phyloP scores from a whole-genome alignment of 2,888 invertebrate species.

The Oeneis ivallda region DNA sequence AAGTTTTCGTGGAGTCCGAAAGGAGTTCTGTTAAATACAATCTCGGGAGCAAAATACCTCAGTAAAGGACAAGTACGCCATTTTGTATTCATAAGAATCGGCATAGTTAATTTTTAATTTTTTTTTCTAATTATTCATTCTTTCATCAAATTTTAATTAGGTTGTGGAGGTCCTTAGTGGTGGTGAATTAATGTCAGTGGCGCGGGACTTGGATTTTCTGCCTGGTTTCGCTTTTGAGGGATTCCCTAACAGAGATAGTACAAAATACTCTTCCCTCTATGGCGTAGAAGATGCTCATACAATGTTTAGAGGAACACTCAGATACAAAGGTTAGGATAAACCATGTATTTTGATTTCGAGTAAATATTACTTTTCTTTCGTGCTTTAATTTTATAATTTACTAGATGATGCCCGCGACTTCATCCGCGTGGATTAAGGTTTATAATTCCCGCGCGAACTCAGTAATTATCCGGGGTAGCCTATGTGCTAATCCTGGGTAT shows the following conservation, averaged over 20 bases:
- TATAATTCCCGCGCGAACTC: too few species aligned
- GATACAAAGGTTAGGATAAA: constrained; percentile 86
- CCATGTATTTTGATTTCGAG: not conserved
- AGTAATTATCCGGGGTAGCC: too few species aligned
- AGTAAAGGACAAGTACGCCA: constrained; percentile 86
- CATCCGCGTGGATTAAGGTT: too few species aligned
- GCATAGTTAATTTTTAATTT: not conserved
- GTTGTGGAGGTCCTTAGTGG: constrained; percentile 94
- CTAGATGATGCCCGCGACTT: too few species aligned
- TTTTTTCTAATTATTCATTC: not conserved
- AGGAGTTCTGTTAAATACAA: constrained; percentile 94
- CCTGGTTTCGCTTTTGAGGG: constrained; percentile 98
- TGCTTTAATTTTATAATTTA: too few species aligned
- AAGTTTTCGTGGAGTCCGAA: constrained; percentile 99
- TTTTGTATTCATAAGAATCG: not conserved
- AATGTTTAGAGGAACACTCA: constrained; percentile 94
- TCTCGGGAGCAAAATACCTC: constrained; percentile 94
- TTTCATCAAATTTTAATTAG: constrained; percentile 56
- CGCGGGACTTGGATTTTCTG: constrained; percentile 91
- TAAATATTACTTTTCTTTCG: not conserved
- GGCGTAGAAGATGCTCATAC: constrained; percentile 94
- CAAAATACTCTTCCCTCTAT: constrained; percentile 92
- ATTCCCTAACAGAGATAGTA: constrained; percentile 98
- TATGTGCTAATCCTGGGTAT: too few species aligned
- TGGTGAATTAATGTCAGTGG: constrained; percentile 93